Base-by-base conservation (phyloP, 1,140 invertebrate species). In the Drosophila willistoni region DNA sequence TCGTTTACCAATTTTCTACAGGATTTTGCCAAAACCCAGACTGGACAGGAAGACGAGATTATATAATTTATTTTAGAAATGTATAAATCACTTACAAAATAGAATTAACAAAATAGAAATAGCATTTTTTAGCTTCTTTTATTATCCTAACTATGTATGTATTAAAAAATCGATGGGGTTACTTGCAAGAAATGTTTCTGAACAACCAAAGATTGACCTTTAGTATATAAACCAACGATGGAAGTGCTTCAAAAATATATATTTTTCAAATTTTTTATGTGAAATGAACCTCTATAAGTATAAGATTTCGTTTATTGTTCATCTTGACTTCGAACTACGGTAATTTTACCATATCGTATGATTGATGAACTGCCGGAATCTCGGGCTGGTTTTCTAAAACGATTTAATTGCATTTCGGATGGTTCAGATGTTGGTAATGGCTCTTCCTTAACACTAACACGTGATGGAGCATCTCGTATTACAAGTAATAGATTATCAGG, bases 1-100 rank as follows among this genome's bases (percentile, higher is more conserved):
- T 51, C 44, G 44, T 51, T 51, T 51, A 51, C 17, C 6, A 51
- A 51, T 12, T 51, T 51, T 51, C 19, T 51, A 22, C 44, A 51
- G 17, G 44, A 51, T 9, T 22, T 51, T 22, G 19, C 44, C 44
- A 51, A 51, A 22, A 9, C 44, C 17, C 44, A 51, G 44, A 51
- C 9, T 51, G 44, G 44, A 47, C 14, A 17, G 7, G 7, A 19
- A 19, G 36, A 13, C 12, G 12, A 4, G 0, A 39, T 13, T 3
- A 0, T 12, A 39, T 39, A 25, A 25, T 25, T 25, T 4, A 0
- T 25, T 25, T 25, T 25, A 3, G 3, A 25, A 25, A 25, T 25
- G 2, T 25, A 25, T 25, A 25, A 25, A 25, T 25, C 22, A 2
- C 22, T 25, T 4, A 25, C 22, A 4, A 25, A 25, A 25, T 25